Conservation (phyloP, 2,888 invertebrate genomes). For the Amitus sp. region DNA sequence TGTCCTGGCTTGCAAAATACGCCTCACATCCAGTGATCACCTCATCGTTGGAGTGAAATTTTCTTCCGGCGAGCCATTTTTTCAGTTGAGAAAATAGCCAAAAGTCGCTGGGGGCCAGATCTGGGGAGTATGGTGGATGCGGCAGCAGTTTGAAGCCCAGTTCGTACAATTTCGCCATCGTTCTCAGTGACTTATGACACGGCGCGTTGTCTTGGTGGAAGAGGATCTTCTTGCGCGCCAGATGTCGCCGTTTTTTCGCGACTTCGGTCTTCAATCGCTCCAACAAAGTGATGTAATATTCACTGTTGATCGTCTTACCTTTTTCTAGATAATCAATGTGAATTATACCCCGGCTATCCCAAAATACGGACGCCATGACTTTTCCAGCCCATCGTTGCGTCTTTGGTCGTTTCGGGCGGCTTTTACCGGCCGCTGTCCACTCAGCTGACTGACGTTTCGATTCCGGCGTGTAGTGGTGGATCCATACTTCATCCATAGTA, state of each 20-base stretch:
- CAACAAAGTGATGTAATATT: constrained; percentile 32
- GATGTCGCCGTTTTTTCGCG: constrained; percentile 7
- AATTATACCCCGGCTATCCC: constrained; percentile 50
- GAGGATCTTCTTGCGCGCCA: constrained; percentile 25
- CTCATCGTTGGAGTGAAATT: constrained; percentile 36
- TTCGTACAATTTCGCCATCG: constrained; percentile 22
- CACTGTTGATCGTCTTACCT: constrained; percentile 45
- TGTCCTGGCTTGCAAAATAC: constrained; percentile 20
- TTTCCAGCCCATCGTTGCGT: constrained; percentile 17
- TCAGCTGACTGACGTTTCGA: background rate
- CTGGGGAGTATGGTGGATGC: constrained; percentile 41
- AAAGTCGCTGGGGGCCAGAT: constrained; percentile 9
- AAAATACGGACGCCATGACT: constrained; percentile 49
- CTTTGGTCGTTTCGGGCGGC: constrained; percentile 27
- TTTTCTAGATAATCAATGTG: constrained; percentile 51
- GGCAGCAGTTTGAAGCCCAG: constrained; percentile 25
- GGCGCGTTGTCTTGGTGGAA: constrained; percentile 31
- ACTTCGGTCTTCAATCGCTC: constrained; percentile 8
- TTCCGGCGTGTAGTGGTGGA: constrained; percentile 7
- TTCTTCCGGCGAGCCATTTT: constrained; percentile 36
- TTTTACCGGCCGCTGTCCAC: constrained; percentile 7
- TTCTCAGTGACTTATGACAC: constrained; percentile 11
- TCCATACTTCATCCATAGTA: constrained; percentile 56
- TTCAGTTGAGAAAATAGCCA: constrained; percentile 36
- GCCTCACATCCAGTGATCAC: constrained; percentile 18